Base-by-base conservation (phyloP, 2,888 invertebrate genomes). In the Epinotia ramella region DNA sequence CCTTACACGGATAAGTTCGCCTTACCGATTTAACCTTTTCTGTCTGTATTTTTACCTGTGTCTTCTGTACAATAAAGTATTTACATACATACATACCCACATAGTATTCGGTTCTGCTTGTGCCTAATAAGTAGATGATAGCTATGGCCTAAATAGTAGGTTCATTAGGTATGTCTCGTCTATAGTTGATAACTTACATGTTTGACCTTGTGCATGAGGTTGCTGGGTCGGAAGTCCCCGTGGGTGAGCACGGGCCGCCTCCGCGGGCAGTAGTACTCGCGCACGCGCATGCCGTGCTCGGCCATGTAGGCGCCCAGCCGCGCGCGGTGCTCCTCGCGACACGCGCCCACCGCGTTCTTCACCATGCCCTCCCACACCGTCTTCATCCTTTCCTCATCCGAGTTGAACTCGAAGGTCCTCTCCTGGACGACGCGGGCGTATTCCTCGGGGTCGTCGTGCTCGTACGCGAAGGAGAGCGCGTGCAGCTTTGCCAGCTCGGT, bases 401-500 rank as follows among this genome's bases (percentile, higher is more conserved):
- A 7, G 0, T 78, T 76, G 16, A 79, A 73, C 3, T 78, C 79
- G 64, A 80, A 84, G 40, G 77, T 80, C 56, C 84, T 76, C 0
- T 78, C 74, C 0, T 78, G 70, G 0, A 83, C n/a, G 0, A 87
- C 62, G 40, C 81, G 76, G 2, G 82, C 53, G 69, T 87, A 93
- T 20, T 85, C 82, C 46, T 89, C 87, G 0, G 91, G 91, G 5
- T 88, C 73, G 59, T 86, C 80, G 7, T 82, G 66, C 4, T 73
- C 70, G 68, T 81, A 83, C 0, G 87, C 89, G 20, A 89, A 84
- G 0, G 93, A 91, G 0, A 93, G 76, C 0, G 93, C 93, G 78
- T 94, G 94, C 74, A 91, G 85, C 76, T 90, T 90, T 0, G 91
- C 92, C 33, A 94, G 79, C 28, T 84, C 84, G 3, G 81, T 82